Evolutionary conservation across 2,888 invertebrate species (phyloP), one percentile per base, ranked within the genome.

Genomic region (Phytoseiulus persimilis): DNA sequence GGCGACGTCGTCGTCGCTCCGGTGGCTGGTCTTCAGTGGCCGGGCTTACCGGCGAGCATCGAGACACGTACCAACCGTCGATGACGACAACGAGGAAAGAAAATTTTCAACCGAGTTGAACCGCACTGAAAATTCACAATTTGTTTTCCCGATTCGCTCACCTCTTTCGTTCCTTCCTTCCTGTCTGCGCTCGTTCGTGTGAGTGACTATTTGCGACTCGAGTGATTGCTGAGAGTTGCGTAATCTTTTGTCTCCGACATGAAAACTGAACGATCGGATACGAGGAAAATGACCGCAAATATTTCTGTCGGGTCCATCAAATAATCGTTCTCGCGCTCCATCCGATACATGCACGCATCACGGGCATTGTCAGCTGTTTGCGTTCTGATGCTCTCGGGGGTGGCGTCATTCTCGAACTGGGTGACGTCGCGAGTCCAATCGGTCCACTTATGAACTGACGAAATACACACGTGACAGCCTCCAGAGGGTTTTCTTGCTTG

Each of bases 11-110:
- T 28, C 28, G 28, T 2, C 28, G 65, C 65, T 18, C 28, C 65
- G 28, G 9, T 18, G 65, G 9, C 65, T 3, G 65, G 18, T 3
- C 65, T 65, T 28, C 65, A 23, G 65, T 28, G 65, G 14, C 46
- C 14, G 46, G 18, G 28, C 65, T 65, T 28, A 65, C 65, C 28
- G 65, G 1, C 23, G 5, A 65, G 5, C 65, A 65, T 65, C 65
- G 65, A 65, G 65, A 65, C 65, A 65, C 65, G 65, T 65, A 65
- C 65, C 39, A 39, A 3, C 39, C 39, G 39, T 9, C 65, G 65
- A 65, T 65, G 65, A 65, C 65, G 65, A 65, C 65, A 65, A 65
- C 65, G 65, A 65, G 65, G 65, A 65, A 65, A 65, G 65, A 65
- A 65, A 65, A 65, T 65, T 65, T 65, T 65, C 65, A 65, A 28